Evolutionary conservation across 2,888 invertebrate species (phyloP).

Genomic region (Nephrotoma flavescens): DNA sequence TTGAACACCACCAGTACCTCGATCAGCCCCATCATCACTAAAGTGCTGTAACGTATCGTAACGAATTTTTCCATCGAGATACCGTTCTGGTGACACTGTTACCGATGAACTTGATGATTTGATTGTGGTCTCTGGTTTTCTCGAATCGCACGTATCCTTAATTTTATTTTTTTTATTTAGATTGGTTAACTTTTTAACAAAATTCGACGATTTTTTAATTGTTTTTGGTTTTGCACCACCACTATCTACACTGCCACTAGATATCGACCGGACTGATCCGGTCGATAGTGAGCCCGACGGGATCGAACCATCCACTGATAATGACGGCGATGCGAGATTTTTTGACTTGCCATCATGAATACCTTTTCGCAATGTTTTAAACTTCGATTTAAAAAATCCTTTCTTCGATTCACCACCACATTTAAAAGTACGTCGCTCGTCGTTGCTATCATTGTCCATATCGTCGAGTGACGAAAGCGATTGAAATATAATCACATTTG

Average conservation of each 20-base stretch:
- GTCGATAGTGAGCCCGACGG: neutral
- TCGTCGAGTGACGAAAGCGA: neutral
- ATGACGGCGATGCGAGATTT: neutral
- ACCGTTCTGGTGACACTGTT: neutral
- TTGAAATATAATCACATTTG: neutral
- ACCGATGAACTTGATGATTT: neutral
- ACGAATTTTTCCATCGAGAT: neutral
- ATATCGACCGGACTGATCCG: neutral
- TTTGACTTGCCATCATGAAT: neutral
- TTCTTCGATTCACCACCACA: neutral
- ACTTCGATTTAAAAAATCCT: neutral
- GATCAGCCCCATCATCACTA: neutral
- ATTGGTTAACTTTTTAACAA: neutral
- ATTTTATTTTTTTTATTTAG: slow-evolving; percentile 1
- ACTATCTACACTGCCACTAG: neutral
- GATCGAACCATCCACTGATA: neutral
- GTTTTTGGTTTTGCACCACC: neutral
- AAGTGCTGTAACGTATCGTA: neutral
- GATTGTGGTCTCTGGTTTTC: neutral
- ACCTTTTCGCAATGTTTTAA: neutral
- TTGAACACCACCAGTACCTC: neutral
- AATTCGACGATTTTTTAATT: neutral
- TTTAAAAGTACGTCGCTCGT: neutral
- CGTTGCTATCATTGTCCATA: neutral
- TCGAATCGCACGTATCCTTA: neutral